These are phyloP conservation scores for Drosophila repleta DNA, from an alignment of 1,140 invertebrate species.

Conservation along the genomic window DNA sequence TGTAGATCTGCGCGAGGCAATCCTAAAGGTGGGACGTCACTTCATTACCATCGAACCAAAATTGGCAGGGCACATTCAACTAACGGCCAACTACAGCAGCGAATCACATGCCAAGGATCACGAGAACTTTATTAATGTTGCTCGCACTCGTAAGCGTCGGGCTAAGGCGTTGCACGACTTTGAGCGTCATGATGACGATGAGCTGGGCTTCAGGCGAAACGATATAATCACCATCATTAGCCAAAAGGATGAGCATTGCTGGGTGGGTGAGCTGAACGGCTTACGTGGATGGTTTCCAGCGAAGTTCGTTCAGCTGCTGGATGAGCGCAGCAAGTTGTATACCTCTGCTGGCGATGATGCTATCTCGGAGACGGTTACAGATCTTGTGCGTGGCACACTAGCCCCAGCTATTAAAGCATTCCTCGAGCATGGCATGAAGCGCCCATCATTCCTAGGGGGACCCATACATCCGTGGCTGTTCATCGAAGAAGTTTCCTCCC, in stretches of 20 bases:
- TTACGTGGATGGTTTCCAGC: constrained; percentile 99
- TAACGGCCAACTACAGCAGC: constrained; percentile 97
- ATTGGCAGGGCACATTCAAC: constrained; percentile 87
- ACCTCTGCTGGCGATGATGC: constrained; percentile 98
- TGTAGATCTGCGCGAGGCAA: constrained; percentile 98
- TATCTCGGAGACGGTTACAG: constrained; percentile 97
- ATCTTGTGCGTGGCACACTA: constrained; percentile 96
- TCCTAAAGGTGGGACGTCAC: constrained; percentile 87
- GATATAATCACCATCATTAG: constrained; percentile 99
- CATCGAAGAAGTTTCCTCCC: constrained; percentile 97
- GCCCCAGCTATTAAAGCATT: constrained; percentile 97
- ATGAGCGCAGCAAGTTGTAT: constrained; percentile 98
- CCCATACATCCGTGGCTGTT: constrained; percentile 99
- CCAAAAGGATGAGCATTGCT: constrained; percentile 99
- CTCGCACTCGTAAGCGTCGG: constrained; percentile 92
- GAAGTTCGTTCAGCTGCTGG: constrained; percentile 97
- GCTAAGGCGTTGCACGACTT: constrained; percentile 96
- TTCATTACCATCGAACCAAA: constrained; percentile 83
- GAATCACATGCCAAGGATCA: constrained; percentile 97
- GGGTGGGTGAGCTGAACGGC: constrained; percentile 99
- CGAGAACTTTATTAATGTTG: constrained; percentile 96
- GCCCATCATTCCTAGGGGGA: constrained; percentile 92
- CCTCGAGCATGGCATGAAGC: constrained; percentile 97
- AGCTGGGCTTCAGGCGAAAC: constrained; percentile 98
- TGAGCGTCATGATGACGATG: constrained; percentile 99